Conservation (phyloP, 2,797 vertebrate genomes). For the Eulemur coronatus region DNA sequence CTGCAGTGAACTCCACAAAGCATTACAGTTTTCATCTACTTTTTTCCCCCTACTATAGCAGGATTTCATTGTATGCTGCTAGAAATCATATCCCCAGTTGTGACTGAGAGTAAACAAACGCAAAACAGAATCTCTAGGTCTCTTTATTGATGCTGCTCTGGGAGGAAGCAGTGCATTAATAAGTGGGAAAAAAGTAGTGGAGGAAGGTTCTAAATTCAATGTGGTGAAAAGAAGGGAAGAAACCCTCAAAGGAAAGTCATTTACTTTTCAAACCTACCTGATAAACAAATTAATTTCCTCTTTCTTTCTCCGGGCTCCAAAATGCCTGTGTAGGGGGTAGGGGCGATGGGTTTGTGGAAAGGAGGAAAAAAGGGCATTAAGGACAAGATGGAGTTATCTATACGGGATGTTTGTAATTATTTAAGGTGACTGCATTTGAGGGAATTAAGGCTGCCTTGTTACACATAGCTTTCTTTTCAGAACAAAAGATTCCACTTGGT, state of each 20-base stretch:
- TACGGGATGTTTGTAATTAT: background rate
- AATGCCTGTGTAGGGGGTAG: background rate
- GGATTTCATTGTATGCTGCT: background rate
- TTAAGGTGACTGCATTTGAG: background rate
- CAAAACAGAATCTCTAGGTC: slow-evolving; percentile 10
- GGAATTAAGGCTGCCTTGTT: background rate
- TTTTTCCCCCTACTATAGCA: background rate
- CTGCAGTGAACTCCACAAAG: background rate
- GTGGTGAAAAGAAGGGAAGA: background rate
- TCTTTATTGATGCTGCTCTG: slow-evolving; percentile 33
- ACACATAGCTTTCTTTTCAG: slow-evolving; percentile 30
- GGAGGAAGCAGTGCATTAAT: background rate
- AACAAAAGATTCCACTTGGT: background rate
- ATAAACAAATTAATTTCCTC: slow-evolving; percentile 33
- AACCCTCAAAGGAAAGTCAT: background rate
- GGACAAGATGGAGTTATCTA: background rate
- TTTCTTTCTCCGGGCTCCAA: background rate
- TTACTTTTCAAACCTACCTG: background rate
- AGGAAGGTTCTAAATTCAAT: background rate
- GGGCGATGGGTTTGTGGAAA: background rate
- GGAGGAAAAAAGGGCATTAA: background rate
- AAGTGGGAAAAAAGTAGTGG: background rate
- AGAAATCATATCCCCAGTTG: slow-evolving; percentile 36
- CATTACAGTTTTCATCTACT: background rate
- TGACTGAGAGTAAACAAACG: slow-evolving; percentile 20